Evolutionary conservation across 2,797 vertebrate species (phyloP).

Genomic region (Champsocephalus esox): DNA sequence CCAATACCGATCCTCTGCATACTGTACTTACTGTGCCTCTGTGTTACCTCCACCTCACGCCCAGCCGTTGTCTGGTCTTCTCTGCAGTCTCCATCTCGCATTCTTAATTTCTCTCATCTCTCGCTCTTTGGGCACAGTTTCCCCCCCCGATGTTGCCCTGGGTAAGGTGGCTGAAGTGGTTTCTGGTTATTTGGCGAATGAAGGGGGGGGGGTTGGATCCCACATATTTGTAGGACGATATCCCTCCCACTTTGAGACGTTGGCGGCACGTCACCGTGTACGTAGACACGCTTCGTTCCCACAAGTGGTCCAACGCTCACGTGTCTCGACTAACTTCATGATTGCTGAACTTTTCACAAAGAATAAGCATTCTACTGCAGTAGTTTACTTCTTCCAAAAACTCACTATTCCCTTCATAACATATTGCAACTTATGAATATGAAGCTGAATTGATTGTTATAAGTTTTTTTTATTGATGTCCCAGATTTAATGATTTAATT

Average conservation of each 20-base stretch:
- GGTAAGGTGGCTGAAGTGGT: constrained; percentile 39
- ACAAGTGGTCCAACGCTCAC: constrained; percentile 62
- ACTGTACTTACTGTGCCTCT: constrained; percentile 66
- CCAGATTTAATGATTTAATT: not conserved
- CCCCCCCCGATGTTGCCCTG: not conserved
- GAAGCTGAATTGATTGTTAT: not conserved
- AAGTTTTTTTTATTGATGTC: not conserved
- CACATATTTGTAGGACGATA: constrained; percentile 82
- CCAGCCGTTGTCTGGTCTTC: constrained; percentile 22
- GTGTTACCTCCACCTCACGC: constrained; percentile 32
- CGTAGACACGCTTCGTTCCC: constrained; percentile 64
- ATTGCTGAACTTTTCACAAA: constrained; percentile 30
- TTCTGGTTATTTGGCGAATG: constrained; percentile 66
- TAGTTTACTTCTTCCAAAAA: not conserved
- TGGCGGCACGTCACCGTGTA: constrained; percentile 81
- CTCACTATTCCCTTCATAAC: not conserved
- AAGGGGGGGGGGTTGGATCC: constrained; percentile 52
- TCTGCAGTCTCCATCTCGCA: not conserved
- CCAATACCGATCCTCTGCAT: constrained; percentile 35
- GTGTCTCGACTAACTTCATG: constrained; percentile 33
- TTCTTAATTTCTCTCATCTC: constrained; percentile 6
- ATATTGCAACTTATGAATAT: not conserved
- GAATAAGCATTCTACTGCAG: not conserved
- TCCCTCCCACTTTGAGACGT: constrained; percentile 87
- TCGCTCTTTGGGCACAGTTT: not conserved